Evolutionary conservation across 2,113 vertebrate genomes (phyloP), one percentile per base, ranked within the genome.

Genomic region (Centrocercus urophasianus): DNA sequence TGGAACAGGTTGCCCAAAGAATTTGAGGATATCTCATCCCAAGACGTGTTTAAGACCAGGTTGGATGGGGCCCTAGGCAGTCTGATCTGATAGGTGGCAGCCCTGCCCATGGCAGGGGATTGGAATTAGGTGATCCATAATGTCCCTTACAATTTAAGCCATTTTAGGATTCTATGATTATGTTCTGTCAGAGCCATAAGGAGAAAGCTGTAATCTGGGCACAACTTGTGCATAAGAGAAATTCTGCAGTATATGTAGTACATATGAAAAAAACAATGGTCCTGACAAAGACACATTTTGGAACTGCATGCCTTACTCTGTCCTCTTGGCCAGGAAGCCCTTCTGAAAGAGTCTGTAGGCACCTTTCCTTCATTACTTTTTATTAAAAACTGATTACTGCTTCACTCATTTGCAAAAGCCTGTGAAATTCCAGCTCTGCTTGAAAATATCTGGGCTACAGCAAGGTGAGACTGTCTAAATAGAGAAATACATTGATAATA

Each of bases 171-270:
- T 54, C 27, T 30, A 16, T 8, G 52, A 54, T 8, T 28, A 54
- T 20, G 16, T 60, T 91, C 18, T 74, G 66, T 66, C 45, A 57
- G 32, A 77, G 20, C 17, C 3, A 4, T 24, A 69, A n/a, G 32
- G 32, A 75, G n/a, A 71, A 54, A 75, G 15, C 8, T 83, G 22
- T 45, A 64, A 79, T 43, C 25, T 85, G 36, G 40, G 22, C 10
- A 34, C 10, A 38, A 1, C n/a, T 47, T 61, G 18, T 24, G 24
- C 0, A 0, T 54, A 72, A 82, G 42, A 75, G n/a, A 63, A 56
- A 17, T 81, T 64, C 79, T 89, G 36, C 52, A 54, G 32, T 34
- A 63, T 21, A 8, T 86, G n/a, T 47, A 54, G 34, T 34, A 66
- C 20, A 8, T 71, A 17, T 72, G 8, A 52, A 77, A 78, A 78